phyloP scores from a whole-genome alignment of 2,797 vertebrate species.

The Lithobates pipiens region DNA sequence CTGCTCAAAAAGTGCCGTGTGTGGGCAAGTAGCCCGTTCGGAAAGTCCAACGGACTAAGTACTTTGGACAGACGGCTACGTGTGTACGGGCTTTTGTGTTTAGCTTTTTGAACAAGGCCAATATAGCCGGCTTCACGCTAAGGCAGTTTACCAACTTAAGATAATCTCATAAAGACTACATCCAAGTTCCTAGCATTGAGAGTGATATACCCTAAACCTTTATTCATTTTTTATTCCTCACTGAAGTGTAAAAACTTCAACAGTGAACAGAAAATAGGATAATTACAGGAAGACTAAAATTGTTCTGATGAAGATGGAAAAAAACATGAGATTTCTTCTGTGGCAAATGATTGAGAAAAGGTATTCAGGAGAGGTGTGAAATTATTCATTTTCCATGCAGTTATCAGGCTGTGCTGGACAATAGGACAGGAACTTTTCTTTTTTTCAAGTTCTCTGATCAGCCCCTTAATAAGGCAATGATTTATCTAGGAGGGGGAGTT shows the following conservation, averaged over 20 bases:
- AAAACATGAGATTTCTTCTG: constrained; percentile 31
- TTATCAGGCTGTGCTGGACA: constrained; percentile 17
- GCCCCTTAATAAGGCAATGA: constrained; percentile 41
- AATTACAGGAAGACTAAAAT: constrained; percentile 29
- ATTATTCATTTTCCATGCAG: constrained; percentile 39
- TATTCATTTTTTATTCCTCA: neutral
- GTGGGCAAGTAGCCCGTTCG: no score
- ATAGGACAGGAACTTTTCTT: constrained; percentile 22
- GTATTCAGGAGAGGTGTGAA: constrained; percentile 40
- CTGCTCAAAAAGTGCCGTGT: no score
- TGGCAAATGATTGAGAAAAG: constrained; percentile 23
- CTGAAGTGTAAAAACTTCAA: neutral
- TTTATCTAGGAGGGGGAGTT: constrained; percentile 35
- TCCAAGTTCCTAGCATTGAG: neutral
- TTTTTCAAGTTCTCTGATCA: constrained; percentile 16
- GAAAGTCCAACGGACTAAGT: no score
- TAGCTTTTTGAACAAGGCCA: no score
- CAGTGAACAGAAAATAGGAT: constrained; percentile 17
- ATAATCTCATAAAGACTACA: no score
- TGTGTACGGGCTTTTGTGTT: no score
- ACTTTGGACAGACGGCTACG: no score
- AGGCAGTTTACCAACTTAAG: no score
- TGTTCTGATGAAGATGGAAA: constrained; percentile 16
- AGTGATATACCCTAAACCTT: neutral
- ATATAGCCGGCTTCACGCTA: no score